phyloP scores from a whole-genome alignment of 2,113 vertebrate species.

The Cryptotis parvus region DNA sequence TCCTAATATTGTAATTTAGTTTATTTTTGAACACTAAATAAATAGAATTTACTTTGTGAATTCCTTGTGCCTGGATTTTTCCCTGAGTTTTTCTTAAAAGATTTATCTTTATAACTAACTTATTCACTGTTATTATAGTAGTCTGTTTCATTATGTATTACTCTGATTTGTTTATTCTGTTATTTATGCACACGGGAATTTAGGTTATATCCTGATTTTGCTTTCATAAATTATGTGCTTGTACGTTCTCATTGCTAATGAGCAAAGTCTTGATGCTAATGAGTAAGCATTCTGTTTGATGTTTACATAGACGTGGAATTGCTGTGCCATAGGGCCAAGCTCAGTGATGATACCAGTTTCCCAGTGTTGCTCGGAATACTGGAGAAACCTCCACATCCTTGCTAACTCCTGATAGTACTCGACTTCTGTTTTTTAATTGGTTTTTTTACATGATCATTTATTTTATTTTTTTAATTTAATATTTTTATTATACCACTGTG shows the following conservation, averaged over 20 bases:
- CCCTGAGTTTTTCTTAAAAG: not conserved
- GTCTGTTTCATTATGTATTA: not conserved
- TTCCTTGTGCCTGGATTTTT: no score
- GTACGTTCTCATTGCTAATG: not conserved
- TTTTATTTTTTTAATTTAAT: no score
- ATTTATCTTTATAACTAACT: not conserved
- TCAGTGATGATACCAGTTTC: not conserved
- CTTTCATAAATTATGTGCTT: not conserved
- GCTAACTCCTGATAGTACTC: not conserved
- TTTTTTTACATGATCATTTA: no score
- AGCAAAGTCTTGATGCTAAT: not conserved
- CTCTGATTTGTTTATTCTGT: not conserved
- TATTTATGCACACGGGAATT: not conserved
- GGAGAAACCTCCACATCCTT: not conserved
- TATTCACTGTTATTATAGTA: not conserved
- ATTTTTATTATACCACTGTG: no score
- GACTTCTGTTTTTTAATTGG: not conserved
- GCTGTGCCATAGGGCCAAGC: not conserved
- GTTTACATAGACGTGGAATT: not conserved
- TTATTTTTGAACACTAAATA: no score
- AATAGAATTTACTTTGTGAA: no score
- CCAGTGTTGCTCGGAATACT: not conserved
- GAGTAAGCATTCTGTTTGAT: not conserved
- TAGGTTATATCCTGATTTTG: not conserved
- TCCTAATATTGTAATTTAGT: no score